A percentile compares a stretch with the other conserved stretches of the same genome.
Conservation (phyloP, 2,113 vertebrate species). For the Rhabdomys dilectus region DNA sequence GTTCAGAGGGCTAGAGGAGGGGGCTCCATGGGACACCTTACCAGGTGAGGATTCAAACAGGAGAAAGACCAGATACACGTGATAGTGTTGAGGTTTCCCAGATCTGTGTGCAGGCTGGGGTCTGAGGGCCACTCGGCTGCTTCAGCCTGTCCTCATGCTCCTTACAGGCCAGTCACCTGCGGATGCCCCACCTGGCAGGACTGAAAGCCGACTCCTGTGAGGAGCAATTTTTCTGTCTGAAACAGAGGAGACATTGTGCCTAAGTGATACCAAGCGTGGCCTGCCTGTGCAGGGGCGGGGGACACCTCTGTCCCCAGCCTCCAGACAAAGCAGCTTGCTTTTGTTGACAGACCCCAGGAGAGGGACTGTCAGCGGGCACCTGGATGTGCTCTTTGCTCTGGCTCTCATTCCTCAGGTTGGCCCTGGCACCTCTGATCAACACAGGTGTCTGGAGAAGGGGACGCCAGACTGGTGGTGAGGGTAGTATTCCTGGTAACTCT, state of each 20-base stretch:
- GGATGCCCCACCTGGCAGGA: conserved; percentile 82
- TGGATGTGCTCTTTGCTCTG: neutral
- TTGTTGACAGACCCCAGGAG: conserved; percentile 85
- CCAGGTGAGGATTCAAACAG: neutral
- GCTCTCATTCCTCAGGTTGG: neutral
- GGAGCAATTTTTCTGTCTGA: conserved; percentile 86
- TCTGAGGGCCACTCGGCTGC: neutral
- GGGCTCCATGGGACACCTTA: neutral
- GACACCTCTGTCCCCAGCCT: conserved; percentile 82
- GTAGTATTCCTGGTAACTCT: neutral
- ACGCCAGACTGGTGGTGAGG: neutral
- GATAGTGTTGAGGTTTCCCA: fast-evolving
- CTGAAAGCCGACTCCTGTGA: conserved; percentile 92
- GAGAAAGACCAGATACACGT: neutral
- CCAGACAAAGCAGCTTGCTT: conserved; percentile 88
- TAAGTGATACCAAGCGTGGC: conserved; percentile 84
- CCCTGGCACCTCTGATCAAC: neutral
- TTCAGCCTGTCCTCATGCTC: conserved; percentile 52
- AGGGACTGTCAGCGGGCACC: conserved; percentile 88
- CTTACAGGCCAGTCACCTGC: conserved; percentile 78
- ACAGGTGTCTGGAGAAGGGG: fast-evolving
- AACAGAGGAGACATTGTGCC: conserved; percentile 90
- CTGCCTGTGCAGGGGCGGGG: conserved; percentile 80
- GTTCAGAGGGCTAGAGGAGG: fast-evolving
- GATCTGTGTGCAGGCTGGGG: neutral